Base-by-base conservation (phyloP, 2,113 vertebrate species). In the Oreochromis niloticus region DNA sequence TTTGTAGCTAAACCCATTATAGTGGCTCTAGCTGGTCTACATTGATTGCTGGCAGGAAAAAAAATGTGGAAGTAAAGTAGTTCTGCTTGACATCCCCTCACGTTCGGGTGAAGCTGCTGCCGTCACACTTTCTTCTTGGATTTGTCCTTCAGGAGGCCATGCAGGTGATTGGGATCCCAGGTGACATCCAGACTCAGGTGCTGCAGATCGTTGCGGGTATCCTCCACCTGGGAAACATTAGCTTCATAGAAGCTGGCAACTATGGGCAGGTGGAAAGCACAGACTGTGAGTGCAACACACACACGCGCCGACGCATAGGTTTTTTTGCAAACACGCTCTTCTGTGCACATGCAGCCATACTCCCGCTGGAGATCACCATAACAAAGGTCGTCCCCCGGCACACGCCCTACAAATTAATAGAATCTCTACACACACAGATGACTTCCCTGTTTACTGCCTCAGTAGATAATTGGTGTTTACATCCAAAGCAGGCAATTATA, bases 211-310 rank as follows among this genome's bases (percentile, higher is more conserved):
- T 98, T 36, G 98, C 97, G 0, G 98, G 99, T 6, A 98, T 99
- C 92, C 94, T 99, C 34, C 99, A 99, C 91, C 93, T 99, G 91
- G 99, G 98, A 6, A 99, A 99, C 95, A 97, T 99, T 92, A 96
- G 94, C 89, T 99, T 99, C 91, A 92, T 96, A 3, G 99, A 99
- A 85, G 96, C 96, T 0, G 98, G 98, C n/a, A 99, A 99, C 93
- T 99, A 99, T 0, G 98, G 97, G 3, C 96, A 92, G 36, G 98
- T 99, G 96, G 99, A 99, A 80, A 98, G 96, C 16, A 48, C 89
- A 0, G 98, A 99, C 94, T 94, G 99, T 99, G 95, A 99, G 99
- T 98, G 50, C 48, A 7, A 57, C 34, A 63, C 36, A 63, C 36
- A 83, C 75, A 61, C 50, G 50, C 36, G 46, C 12, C 2, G 8